phyloP scores from a whole-genome alignment of 2,113 vertebrate genomes.

The Ceuthmochares aereus region DNA sequence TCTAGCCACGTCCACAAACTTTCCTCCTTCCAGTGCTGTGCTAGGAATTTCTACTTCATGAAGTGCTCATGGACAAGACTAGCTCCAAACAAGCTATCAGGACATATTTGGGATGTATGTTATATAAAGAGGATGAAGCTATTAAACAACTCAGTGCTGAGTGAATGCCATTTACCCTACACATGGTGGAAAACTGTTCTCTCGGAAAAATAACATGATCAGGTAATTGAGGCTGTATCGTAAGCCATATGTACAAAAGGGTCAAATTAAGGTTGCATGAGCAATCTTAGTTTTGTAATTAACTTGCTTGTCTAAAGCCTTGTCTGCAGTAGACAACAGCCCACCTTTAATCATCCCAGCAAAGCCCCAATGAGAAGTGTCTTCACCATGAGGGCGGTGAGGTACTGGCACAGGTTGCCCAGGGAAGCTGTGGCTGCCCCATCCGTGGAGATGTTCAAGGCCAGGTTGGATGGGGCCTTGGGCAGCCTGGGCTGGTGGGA shows the following conservation, averaged over 20 bases:
- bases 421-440: too few species aligned
- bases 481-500: too few species aligned
- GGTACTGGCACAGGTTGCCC: too few species aligned
- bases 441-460: too few species aligned
- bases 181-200: neutral
- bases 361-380: fast-evolving
- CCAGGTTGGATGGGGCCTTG: too few species aligned
- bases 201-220: neutral
- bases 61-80: neutral
- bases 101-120: neutral
- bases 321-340: neutral
- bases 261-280: neutral
- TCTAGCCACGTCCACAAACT: neutral
- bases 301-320: neutral
- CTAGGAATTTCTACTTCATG: neutral
- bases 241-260: neutral
- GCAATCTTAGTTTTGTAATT: neutral
- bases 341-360: neutral
- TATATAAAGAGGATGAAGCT: neutral
- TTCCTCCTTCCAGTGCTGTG: neutral
- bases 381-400: too few species aligned
- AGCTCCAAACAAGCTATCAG: neutral
- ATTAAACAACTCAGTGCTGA: neutral
- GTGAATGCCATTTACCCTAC: neutral
- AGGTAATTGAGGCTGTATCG: neutral